Conservation (phyloP, 2,797 vertebrate genomes). For the Tragelaphus oryx region DNA sequence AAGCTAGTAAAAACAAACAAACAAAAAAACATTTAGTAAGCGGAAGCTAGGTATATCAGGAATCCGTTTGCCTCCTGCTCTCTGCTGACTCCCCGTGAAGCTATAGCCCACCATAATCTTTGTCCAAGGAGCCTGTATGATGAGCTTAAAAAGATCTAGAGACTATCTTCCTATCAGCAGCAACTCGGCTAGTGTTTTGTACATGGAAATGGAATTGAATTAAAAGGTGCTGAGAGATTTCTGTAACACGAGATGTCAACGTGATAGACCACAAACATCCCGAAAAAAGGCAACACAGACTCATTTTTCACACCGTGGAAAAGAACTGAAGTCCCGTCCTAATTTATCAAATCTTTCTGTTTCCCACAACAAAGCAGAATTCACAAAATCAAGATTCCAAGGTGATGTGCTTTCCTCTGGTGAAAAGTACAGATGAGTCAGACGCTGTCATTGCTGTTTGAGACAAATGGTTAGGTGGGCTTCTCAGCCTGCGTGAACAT, state of each 20-base stretch:
- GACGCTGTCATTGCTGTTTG: background rate
- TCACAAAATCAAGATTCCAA: background rate
- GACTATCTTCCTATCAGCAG: background rate
- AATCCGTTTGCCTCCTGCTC: background rate
- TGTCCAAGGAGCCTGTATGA: background rate
- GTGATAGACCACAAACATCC: background rate
- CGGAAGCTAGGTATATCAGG: background rate
- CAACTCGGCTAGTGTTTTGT: background rate
- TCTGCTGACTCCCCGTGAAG: background rate
- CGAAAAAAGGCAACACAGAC: background rate
- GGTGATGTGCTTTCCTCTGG: conserved; percentile 8
- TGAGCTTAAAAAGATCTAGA: background rate
- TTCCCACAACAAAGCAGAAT: background rate
- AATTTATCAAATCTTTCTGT: background rate
- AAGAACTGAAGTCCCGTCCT: conserved; percentile 15
- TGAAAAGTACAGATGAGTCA: background rate
- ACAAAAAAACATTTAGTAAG: background rate
- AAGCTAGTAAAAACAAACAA: background rate
- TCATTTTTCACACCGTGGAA: rapidly evolving
- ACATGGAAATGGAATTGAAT: background rate
- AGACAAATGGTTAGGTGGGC: background rate
- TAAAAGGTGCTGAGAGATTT: background rate
- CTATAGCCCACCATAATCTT: background rate
- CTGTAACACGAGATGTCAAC: background rate
- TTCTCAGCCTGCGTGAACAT: background rate